Base-by-base conservation (phyloP, 2,888 invertebrate species). In the Eledona agricola region DNA sequence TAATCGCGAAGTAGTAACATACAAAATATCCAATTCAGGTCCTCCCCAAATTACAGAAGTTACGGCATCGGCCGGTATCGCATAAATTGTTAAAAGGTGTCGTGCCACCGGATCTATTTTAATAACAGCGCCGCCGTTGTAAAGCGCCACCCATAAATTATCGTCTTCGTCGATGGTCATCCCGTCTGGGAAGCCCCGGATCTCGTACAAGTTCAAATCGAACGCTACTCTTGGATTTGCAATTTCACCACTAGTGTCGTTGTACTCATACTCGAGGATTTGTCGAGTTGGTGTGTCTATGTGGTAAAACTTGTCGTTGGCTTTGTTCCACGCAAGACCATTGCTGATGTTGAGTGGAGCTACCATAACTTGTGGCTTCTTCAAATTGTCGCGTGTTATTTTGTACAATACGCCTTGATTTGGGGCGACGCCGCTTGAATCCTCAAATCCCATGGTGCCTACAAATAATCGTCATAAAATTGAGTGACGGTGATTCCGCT, bases 131-230 rank as follows among this genome's bases (percentile, higher is more conserved):
- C 82, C 80, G 4, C 85, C 88, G 50, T 78, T 77, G 65, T 74
- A 83, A 43, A 84, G 75, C 0, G 86, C 86, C 3, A 91, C 80
- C 90, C 90, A 91, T 9, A 91, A 76, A 68, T 89, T 88, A 16
- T 83, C 89, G 42, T 87, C 82, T 1, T 76, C 77, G 64, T 92
- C 91, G 40, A 89, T 88, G 0, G 90, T 88, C 89, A 91, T 89
- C 3, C 60, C 61, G 20, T 61, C 61, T 4, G 61, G 61, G 25
- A 35, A 26, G 10, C 58, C 60, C 10, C 28, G 45, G 2, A 38
- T 29, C 16, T 10, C 5, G 17, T 32, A 25, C 19, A 12, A 9
- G n/a, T 5, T 5, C n/a, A 64, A 26, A 52, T 65, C 58, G 28
- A 65, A 63, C 23, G 50, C 60, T 1, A 63, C 57, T 23, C 51